Base-by-base conservation (phyloP, 2,888 invertebrate genomes). In the Catocala sponsa region DNA sequence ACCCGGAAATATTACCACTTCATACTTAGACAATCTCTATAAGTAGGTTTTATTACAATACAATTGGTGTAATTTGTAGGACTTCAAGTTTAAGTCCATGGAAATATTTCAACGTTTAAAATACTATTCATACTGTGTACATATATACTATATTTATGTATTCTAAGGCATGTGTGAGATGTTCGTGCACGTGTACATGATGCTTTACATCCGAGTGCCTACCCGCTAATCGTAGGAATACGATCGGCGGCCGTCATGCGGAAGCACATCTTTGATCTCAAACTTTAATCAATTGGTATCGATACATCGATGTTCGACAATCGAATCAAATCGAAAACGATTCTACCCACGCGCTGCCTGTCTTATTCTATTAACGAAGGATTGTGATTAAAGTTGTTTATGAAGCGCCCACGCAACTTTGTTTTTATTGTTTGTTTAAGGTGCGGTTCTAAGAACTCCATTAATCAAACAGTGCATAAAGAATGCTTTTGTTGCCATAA, bases 181-280 rank as follows among this genome's bases (percentile, higher is more conserved):
- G 9, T 46, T n/a, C 42, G 10, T n/a, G 15, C 54, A 12, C 35
- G 38, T 44, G 10, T 59, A 60, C 50, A 51, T 65, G 63, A 65
- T 72, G 78, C 72, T 80, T 76, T 71, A 76, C 76, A 80, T 81
- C 63, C 68, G 66, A 79, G 63, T 78, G 74, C 71, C 63, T 74
- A 74, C 79, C 85, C 80, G 79, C 81, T 85, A 84, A 83, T 85
- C 81, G 78, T 74, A 76, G 82, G 81, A 79, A 76, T 78, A 78
- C 77, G 81, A 79, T 83, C 78, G 79, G 78, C 79, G 74, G 78
- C 83, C 78, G 82, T 85, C 89, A 88, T 80, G 90, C 88, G 90
- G 91, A 91, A 91, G 88, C 86, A 84, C 85, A 89, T 89, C 90
- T 89, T 89, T 88, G 91, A 91, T 90, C 89, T 89, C 82, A 75